phyloP scores from a whole-genome alignment of 2,888 invertebrate species.

The Tachina fera region DNA sequence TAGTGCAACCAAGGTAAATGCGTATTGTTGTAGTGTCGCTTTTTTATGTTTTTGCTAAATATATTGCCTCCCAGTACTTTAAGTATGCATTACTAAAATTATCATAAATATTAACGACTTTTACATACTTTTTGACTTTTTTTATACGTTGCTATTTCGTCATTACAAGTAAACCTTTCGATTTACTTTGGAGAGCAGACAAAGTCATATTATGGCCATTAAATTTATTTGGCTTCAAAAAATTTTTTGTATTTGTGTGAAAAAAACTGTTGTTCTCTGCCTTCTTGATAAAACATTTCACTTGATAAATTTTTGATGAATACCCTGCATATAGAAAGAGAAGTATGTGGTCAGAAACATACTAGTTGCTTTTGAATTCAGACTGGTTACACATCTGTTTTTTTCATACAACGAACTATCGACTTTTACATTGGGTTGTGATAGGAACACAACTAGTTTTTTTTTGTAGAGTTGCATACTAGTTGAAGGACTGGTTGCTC shows the following conservation, averaged over 20 bases:
- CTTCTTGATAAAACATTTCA: constrained; percentile 46
- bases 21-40: no score
- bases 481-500: no score
- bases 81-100: constrained; percentile 43
- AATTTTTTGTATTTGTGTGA: neutral
- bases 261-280: neutral
- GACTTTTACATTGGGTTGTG: no score
- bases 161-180: neutral
- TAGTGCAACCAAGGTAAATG: no score
- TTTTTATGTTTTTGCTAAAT: constrained; percentile 1
- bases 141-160: constrained; percentile 17
- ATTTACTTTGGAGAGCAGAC: constrained; percentile 8
- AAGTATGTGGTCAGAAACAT: no score
- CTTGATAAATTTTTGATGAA: constrained; percentile 29
- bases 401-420: no score
- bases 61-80: neutral
- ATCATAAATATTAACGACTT: constrained; percentile 63
- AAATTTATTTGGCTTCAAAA: constrained; percentile 3
- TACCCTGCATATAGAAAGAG: no score
- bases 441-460: no score
- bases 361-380: no score
- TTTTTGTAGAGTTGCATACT: no score
- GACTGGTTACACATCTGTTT: no score
- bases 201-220: constrained; percentile 25
- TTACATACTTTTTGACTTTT: constrained; percentile 15